phyloP scores from a whole-genome alignment of 2,888 invertebrate species.

The Lasioglossum morio region DNA sequence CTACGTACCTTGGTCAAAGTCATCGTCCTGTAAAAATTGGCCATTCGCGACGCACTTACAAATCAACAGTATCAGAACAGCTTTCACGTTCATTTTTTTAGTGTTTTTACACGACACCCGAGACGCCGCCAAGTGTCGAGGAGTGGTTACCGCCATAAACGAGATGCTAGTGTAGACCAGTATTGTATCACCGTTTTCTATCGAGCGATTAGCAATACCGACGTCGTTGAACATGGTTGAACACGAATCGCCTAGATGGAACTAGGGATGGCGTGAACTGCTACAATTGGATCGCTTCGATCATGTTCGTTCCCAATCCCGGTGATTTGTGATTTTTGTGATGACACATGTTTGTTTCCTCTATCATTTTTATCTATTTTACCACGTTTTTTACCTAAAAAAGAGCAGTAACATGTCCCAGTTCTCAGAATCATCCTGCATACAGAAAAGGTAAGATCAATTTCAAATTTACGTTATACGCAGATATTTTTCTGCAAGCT shows the following conservation, averaged over 20 bases:
- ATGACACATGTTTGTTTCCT: no score
- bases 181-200: background rate
- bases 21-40: background rate
- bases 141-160: background rate
- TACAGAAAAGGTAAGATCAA: no score
- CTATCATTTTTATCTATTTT: no score
- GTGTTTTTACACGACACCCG: constrained; percentile 1
- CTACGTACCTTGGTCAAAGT: constrained; percentile 19
- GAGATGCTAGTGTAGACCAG: background rate
- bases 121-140: constrained; percentile 1
- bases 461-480: no score
- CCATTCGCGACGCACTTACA: constrained; percentile 6
- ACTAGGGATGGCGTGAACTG: no score
- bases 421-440: no score
- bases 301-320: no score
- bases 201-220: background rate
- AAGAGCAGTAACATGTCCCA: no score
- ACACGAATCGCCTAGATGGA: background rate
- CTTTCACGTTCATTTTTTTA: constrained; percentile 30
- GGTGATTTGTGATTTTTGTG: no score
- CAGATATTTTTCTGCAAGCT: no score
- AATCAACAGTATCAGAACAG: background rate
- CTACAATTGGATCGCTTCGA: no score
- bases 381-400: no score
- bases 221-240: background rate